phyloP scores from a whole-genome alignment of 2,797 vertebrate genomes.

The Todus mexicanus region DNA sequence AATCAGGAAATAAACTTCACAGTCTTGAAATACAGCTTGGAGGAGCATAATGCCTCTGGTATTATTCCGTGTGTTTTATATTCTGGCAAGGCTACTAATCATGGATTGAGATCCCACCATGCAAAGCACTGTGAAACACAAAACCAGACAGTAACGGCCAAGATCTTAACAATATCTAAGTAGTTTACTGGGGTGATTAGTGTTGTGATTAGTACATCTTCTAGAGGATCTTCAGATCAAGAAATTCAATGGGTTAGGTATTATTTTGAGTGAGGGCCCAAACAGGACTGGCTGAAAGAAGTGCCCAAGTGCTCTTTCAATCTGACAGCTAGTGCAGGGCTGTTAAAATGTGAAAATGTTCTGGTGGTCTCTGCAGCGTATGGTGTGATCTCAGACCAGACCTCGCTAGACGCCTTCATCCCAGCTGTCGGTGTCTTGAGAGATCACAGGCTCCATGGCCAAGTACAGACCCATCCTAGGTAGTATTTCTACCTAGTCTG shows the following conservation, averaged over 20 bases:
- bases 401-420: not conserved
- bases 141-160: not conserved
- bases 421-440: not conserved
- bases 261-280: not conserved
- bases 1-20: not conserved
- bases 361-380: not conserved
- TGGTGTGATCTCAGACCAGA: not conserved
- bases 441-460: not conserved
- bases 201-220: not conserved
- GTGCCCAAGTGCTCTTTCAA: not conserved
- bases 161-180: not conserved
- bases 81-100: not conserved
- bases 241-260: not conserved
- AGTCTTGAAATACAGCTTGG: not conserved
- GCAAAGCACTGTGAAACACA: not conserved
- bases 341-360: not conserved
- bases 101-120: not conserved
- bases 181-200: not conserved
- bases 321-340: not conserved
- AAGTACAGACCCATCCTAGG: not conserved
- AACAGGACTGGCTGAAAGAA: not conserved
- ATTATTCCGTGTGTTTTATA: not conserved
- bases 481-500: not conserved
- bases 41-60: not conserved
- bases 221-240: not conserved